phyloP scores from a whole-genome alignment of 1,140 invertebrate genomes.

The Laodelphax striatellus region DNA sequence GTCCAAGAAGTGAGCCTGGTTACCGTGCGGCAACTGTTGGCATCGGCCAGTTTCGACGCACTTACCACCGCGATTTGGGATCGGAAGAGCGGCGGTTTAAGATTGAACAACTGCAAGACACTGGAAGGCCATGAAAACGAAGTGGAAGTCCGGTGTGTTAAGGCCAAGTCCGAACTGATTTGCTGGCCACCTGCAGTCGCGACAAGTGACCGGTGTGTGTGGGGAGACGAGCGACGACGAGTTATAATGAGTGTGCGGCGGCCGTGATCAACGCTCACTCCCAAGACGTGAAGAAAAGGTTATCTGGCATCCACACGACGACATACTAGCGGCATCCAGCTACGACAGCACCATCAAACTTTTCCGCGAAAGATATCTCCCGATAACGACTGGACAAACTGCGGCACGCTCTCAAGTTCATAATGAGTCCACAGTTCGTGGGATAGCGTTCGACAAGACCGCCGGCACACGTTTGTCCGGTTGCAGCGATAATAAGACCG shows the following conservation, averaged over 20 bases:
- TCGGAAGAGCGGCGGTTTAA: constrained; percentile 66
- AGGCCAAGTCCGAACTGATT: constrained; percentile 76
- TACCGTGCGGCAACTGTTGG: constrained; percentile 87
- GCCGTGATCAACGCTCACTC: constrained; percentile 90
- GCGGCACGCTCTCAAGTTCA: constrained; percentile 68
- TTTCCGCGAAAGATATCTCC: constrained; percentile 76
- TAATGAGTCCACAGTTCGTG: constrained; percentile 90
- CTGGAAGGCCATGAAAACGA: constrained; percentile 99
- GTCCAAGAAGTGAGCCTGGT: constrained; percentile 88
- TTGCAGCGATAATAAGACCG: constrained; percentile 81
- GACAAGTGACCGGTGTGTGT: constrained; percentile 99
- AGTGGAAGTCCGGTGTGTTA: constrained; percentile 91
- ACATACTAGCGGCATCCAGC: constrained; percentile 85
- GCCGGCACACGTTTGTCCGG: constrained; percentile 74
- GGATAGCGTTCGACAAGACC: constrained; percentile 72
- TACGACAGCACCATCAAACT: constrained; percentile 95
- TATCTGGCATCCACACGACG: constrained; percentile 82
- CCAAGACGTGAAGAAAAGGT: constrained; percentile 95
- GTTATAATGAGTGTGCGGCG: constrained; percentile 92
- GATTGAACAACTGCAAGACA: constrained; percentile 90
- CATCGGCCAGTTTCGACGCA: constrained; percentile 96
- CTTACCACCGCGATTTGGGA: constrained; percentile 88
- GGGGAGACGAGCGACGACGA: constrained; percentile 87
- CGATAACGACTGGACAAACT: constrained; percentile 77
- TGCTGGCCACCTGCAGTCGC: constrained; percentile 88